Conservation (phyloP, 2,888 invertebrate genomes). For the Drosophila monieri region DNA sequence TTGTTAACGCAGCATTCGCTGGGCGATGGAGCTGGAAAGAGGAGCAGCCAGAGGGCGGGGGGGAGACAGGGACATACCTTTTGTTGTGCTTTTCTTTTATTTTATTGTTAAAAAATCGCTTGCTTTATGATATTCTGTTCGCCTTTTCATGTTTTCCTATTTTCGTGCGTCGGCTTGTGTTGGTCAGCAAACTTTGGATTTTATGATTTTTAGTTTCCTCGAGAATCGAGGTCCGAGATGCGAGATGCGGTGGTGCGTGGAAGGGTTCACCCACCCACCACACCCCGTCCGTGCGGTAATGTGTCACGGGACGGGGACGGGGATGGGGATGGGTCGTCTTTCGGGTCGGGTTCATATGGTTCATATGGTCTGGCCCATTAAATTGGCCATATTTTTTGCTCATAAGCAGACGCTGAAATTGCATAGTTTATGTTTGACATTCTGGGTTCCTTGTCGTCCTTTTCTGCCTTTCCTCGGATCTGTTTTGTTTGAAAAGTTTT, state of each 20-base stretch:
- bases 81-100: constrained; percentile 29
- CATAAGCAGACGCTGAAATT: constrained; percentile 58
- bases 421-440: constrained; percentile 52
- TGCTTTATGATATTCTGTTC: constrained; percentile 38
- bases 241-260: constrained; percentile 45
- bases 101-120: constrained; percentile 49
- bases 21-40: neutral
- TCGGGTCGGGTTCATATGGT: constrained; percentile 23
- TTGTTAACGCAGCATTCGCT: constrained; percentile 24
- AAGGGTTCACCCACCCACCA: constrained; percentile 28
- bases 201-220: constrained; percentile 47
- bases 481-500: constrained; percentile 19
- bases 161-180: constrained; percentile 15
- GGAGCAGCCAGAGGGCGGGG: neutral
- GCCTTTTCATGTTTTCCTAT: constrained; percentile 21
- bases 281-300: constrained; percentile 5
- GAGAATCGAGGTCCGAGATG: constrained; percentile 14
- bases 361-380: constrained; percentile 55
- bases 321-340: constrained; percentile 5
- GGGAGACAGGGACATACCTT: constrained; percentile 8
- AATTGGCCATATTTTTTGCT: constrained; percentile 69
- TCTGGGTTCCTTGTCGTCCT: neutral
- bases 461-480: neutral
- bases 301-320: constrained; percentile 3
- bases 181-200: constrained; percentile 41